Evolutionary conservation across 1,140 invertebrate species (phyloP).

Genomic region (Potamilus streckersoni): DNA sequence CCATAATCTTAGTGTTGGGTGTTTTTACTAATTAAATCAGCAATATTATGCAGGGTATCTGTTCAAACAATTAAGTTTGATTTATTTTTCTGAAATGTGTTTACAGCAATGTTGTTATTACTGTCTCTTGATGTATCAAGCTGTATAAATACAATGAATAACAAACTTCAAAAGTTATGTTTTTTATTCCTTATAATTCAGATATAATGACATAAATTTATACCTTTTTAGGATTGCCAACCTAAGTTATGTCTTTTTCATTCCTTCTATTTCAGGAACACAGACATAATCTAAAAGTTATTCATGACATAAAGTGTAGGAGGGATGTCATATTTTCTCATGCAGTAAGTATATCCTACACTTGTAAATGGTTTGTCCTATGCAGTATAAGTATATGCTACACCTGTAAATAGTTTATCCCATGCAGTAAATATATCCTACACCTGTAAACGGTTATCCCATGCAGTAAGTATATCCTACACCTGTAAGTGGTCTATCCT

Average conservation of each 20-base stretch:
- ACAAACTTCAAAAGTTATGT: background rate
- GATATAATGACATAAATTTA: no score
- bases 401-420: conserved; percentile 65
- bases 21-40: background rate
- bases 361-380: background rate
- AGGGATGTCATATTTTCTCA: conserved; percentile 93
- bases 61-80: background rate
- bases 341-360: conserved; percentile 76
- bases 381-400: no score
- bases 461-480: conserved; percentile 78
- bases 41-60: background rate
- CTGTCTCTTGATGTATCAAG: background rate
- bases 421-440: conserved; percentile 80
- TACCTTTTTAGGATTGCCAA: no score
- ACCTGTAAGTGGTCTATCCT: conserved; percentile 70
- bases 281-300: conserved; percentile 52
- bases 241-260: no score
- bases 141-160: conserved; percentile 2
- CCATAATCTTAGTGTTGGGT: no score
- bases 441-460: conserved; percentile 70
- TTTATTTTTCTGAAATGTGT: background rate
- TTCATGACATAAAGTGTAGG: conserved; percentile 68
- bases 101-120: background rate
- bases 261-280: conserved; percentile 50
- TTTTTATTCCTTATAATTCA: no score